A percentile compares a stretch with the other conserved stretches of the same genome.
Conservation (phyloP, 30 jellyfish, hydroid and myxozoan species). For the Hydractinia symbiolongicarpus region DNA sequence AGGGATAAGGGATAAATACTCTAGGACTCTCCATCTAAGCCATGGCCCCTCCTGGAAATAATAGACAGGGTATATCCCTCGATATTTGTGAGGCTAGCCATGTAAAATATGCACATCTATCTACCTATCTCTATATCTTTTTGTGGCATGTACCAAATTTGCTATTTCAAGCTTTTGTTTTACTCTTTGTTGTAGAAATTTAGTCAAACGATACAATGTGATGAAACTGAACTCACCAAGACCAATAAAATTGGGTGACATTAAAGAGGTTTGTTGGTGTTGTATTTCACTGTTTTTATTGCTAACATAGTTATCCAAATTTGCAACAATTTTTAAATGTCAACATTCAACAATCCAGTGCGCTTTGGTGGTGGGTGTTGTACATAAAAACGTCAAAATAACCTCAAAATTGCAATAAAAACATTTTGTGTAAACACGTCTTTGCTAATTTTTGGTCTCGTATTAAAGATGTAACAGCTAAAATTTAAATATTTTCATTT, state of each 20-base stretch:
- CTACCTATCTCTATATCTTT: not conserved
- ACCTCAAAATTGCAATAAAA: too few relatives aligned
- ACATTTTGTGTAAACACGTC: not conserved
- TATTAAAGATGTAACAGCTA: not conserved
- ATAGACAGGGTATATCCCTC: too few relatives aligned
- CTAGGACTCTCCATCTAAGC: too few relatives aligned
- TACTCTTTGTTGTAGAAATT: constrained; percentile 39
- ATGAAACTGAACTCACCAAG: constrained; percentile 83
- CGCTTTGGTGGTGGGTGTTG: too few relatives aligned
- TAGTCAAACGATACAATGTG: constrained; percentile 71
- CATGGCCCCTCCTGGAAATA: too few relatives aligned
- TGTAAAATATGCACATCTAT: too few relatives aligned
- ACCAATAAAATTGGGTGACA: constrained; percentile 56
- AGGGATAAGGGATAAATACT: too few relatives aligned
- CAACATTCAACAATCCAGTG: not conserved
- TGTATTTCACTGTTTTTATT: not conserved
- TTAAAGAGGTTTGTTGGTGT: constrained; percentile 44
- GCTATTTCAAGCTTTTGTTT: not conserved
- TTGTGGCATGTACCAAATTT: not conserved
- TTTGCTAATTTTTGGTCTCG: not conserved
- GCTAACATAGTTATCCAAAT: too few relatives aligned
- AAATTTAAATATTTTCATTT: not conserved
- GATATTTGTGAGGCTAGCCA: too few relatives aligned
- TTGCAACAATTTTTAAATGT: not conserved
- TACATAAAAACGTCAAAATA: not conserved